Base-by-base conservation (phyloP, 2,888 invertebrate species). In the Catocala sponsa region DNA sequence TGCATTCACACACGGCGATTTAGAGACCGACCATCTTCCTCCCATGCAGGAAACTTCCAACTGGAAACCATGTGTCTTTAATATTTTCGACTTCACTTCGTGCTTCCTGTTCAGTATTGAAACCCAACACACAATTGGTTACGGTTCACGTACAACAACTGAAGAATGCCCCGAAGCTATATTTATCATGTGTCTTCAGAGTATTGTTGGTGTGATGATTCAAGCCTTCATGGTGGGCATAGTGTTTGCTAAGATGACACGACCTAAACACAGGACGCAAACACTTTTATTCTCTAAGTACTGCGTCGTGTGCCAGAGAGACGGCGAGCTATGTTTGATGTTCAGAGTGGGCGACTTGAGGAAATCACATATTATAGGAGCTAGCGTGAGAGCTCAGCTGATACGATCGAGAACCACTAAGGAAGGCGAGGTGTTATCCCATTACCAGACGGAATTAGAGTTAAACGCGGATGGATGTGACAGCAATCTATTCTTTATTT, bases 31-130 rank as follows among this genome's bases (percentile, higher is more conserved):
- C 15, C 96, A 97, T 78, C 79, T 95, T 59, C 88, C 95, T 50
- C 82, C 87, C 10, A 87, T 94, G 94, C 90, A 94, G 73, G 91
- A 93, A 69, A 72, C 85, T 9, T 85, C 95, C 53, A 95, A 95
- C 51, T 97, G 97, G 96, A 96, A 95, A 46, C 98, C 98, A 0
- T 99, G 99, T 86, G 96, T 98, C 48, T 95, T 95, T 68, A 97
- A 97, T 82, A 96, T 98, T 65, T 91, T 95, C 81, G 96, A 97
- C 69, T 98, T 98, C 89, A 97, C 97, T 1, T 97, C 98, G 43
- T 98, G 98, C 76, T 97, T 98, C 89, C 95, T 98, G 63, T 98
- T 98, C 95, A 98, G 98, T 86, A 97, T 98, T 81, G 98, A 98
- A 93, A 98, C 98, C 0, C 98, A 98, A 85, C 98, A 98, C 87